A percentile compares a stretch with the other conserved stretches of the same genome.
These are phyloP conservation scores for Harlomillsia oculata DNA, from an alignment of 1,140 invertebrate species.

Conservation along the genomic window DNA sequence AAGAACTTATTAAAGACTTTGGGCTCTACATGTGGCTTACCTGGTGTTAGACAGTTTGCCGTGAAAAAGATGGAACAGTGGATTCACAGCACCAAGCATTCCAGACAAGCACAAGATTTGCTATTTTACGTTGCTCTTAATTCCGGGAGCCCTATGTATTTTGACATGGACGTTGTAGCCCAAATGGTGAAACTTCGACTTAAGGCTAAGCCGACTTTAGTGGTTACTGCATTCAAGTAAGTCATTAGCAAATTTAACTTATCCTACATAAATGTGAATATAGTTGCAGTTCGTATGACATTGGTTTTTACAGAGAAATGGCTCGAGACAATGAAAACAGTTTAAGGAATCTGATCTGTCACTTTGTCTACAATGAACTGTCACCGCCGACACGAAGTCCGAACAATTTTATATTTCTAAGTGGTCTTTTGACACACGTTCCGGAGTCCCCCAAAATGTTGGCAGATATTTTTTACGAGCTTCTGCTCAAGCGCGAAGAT, in stretches of 20 bases:
- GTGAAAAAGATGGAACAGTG: constrained; percentile 78
- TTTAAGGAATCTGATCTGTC: constrained; percentile 72
- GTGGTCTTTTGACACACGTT: constrained; percentile 72
- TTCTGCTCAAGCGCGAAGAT: constrained; percentile 79
- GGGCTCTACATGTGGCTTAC: constrained; percentile 10
- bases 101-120: constrained; percentile 84
- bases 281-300: not conserved
- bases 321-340: constrained; percentile 68
- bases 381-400: constrained; percentile 75
- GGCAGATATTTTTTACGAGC: constrained; percentile 70
- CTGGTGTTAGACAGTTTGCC: constrained; percentile 62
- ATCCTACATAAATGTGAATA: not conserved
- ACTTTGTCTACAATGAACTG: constrained; percentile 90
- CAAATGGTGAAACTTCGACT: constrained; percentile 79
- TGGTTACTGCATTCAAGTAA: constrained; percentile 75
- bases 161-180: constrained; percentile 80
- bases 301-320: constrained; percentile 53
- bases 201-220: constrained; percentile 86
- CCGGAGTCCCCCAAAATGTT: constrained; percentile 65
- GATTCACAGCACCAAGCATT: constrained; percentile 90
- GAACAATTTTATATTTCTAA: constrained; percentile 83
- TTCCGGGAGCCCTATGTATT: constrained; percentile 41
- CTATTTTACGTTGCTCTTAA: constrained; percentile 85
- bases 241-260: constrained; percentile 39
- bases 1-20: constrained; percentile 25